Evolutionary conservation across 2,113 vertebrate species (phyloP), one percentile per base, ranked within the genome.

Genomic region (Microtus montanus): DNA sequence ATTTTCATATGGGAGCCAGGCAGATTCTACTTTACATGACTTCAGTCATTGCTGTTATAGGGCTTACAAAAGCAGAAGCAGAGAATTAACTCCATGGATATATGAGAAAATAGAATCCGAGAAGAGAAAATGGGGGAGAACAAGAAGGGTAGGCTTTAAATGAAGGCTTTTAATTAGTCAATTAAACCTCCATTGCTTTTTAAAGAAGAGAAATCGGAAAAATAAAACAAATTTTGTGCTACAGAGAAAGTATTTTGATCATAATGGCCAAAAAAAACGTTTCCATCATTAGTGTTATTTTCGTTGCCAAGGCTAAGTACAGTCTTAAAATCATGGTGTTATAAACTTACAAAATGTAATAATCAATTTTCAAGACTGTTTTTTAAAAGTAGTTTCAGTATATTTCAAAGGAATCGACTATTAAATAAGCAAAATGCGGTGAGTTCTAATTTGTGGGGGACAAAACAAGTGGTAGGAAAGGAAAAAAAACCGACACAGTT

Each of bases 371-470:
- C 28, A 87, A 74, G 92, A 87, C 68, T 70, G 49, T 70, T 58
- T 92, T 83, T 83, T n/a, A 86, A 90, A 89, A 89, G 28, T 79
- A n/a, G 22, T 95, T 95, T 89, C 64, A 24, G 0, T 78, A 33
- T 95, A 79, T 92, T 96, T 95, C 84, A 35, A 87, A 95, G 33
- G 85, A 89, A 0, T 86, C 8, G 74, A 74, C 68, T 93, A 61
- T 95, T 93, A 94, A 92, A 95, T 91, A 94, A 92, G 89, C 86
- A 90, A 86, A 95, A 88, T 49, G 47, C 1, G 80, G 3, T 22
- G 58, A 89, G 2, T 87, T 93, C 35, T 2, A 41, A 61, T 78
- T 78, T 96, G 24, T 78, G 58, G 54, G 52, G 54, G 2, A 33
- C 91, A 96, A 63, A 92, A 58, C 33, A 86, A 95, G 68, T 41